phyloP scores from a whole-genome alignment of 2,888 invertebrate genomes.

The Trachelus troglodyta region DNA sequence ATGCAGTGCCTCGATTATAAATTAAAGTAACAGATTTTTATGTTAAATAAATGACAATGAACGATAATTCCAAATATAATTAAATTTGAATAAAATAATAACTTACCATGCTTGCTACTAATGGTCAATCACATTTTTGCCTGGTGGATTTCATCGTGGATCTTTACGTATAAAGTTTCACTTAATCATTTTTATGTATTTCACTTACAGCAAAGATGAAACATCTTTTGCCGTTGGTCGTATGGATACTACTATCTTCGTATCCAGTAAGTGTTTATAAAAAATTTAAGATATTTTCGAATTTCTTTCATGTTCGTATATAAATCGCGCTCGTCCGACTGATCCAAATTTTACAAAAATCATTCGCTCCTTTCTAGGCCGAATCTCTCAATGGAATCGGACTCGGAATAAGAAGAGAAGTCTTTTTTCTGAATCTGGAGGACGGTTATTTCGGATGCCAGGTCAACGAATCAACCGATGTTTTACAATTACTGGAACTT shows the following conservation, averaged over 20 bases:
- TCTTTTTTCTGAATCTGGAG: slow-evolving; percentile 96
- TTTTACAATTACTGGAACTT: slow-evolving; percentile 93
- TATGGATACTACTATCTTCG: slow-evolving; percentile 87
- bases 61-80: neutral
- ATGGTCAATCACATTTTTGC: neutral
- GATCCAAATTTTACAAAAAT: neutral
- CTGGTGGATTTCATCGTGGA: neutral
- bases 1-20: neutral
- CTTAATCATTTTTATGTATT: slow-evolving; percentile 33
- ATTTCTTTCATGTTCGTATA: neutral
- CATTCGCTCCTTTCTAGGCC: slow-evolving; percentile 67
- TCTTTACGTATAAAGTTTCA: neutral
- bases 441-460: slow-evolving; percentile 98
- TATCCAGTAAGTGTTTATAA: slow-evolving; percentile 77
- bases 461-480: slow-evolving; percentile 95
- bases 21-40: neutral
- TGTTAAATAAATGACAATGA: neutral
- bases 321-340: neutral
- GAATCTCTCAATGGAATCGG: slow-evolving; percentile 85
- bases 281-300: neutral
- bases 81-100: neutral
- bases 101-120: neutral
- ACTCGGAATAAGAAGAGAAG: slow-evolving; percentile 88
- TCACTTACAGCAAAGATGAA: slow-evolving; percentile 90
- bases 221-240: slow-evolving; percentile 92